A percentile compares a stretch with the other conserved stretches of the same genome.
These are phyloP conservation scores for Baryphthengus martii DNA, from an alignment of 2,113 vertebrate species.

Conservation along the genomic window DNA sequence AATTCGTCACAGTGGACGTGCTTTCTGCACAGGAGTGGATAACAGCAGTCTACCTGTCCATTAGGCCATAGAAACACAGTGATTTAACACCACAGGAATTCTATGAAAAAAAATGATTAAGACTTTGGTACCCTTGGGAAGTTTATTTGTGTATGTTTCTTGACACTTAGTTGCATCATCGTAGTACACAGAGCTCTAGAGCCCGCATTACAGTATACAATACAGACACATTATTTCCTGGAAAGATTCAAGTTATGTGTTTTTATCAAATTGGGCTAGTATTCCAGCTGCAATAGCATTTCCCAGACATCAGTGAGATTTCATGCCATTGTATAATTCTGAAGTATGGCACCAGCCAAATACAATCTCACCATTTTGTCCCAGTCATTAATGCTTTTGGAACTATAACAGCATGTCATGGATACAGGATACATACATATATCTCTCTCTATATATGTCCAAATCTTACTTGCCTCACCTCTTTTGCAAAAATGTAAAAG, in stretches of 20 bases:
- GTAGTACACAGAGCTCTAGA: background rate
- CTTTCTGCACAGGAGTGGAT: background rate
- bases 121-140: background rate
- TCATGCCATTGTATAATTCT: background rate
- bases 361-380: background rate
- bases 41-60: background rate
- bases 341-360: background rate
- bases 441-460: background rate
- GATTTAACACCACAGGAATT: background rate
- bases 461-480: background rate
- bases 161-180: background rate
- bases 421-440: background rate
- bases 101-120: background rate
- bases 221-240: background rate
- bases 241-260: background rate
- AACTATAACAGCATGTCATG: background rate
- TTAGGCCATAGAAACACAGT: background rate
- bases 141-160: background rate
- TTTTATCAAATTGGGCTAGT: background rate
- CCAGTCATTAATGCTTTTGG: background rate
- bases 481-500: background rate
- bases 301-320: background rate
- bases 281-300: background rate
- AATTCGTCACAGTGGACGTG: background rate
- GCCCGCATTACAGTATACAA: background rate